phyloP scores from a whole-genome alignment of 2,888 invertebrate species.

The Hemicrepidius hirtus region DNA sequence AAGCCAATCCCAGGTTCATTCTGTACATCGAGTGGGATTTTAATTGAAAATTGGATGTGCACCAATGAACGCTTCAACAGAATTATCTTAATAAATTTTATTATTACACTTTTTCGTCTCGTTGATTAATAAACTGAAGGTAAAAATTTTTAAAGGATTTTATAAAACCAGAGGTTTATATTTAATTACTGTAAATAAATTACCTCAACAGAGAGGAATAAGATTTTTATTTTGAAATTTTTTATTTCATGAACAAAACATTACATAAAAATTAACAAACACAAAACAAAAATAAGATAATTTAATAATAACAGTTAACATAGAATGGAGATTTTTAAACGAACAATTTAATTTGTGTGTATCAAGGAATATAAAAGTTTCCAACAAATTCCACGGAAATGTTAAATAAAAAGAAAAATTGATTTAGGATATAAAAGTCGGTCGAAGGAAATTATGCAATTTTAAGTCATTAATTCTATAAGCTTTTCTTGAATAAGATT shows the following conservation, averaged over 20 bases:
- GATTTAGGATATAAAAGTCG: background rate
- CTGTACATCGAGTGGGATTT: constrained; percentile 57
- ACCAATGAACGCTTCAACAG: constrained; percentile 59
- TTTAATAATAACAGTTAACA: background rate
- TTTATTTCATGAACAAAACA: too few species aligned
- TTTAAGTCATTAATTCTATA: background rate
- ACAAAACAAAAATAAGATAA: too few species aligned
- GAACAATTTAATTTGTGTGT: too few species aligned
- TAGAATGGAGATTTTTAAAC: too few species aligned
- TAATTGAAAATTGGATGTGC: constrained; percentile 64
- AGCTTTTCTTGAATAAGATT: too few species aligned
- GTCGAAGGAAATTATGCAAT: background rate
- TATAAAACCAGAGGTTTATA: too few species aligned
- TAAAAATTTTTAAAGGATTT: constrained; percentile 14
- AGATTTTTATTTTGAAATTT: too few species aligned
- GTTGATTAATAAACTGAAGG: constrained; percentile 38
- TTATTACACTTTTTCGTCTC: constrained; percentile 52
- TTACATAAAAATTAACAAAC: too few species aligned
- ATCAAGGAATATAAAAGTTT: too few species aligned
- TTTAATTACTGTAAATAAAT: too few species aligned
- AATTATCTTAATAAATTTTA: constrained; percentile 55
- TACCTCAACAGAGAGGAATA: too few species aligned
- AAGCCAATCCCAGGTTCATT: constrained; percentile 66
- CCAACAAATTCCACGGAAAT: background rate
- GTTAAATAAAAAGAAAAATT: background rate